Percentiles rank a stretch among this genome's conserved stretches.
These are phyloP conservation scores for Chrysotoxum bicinctum DNA, from an alignment of 2,888 invertebrate genomes.

Conservation along the genomic window DNA sequence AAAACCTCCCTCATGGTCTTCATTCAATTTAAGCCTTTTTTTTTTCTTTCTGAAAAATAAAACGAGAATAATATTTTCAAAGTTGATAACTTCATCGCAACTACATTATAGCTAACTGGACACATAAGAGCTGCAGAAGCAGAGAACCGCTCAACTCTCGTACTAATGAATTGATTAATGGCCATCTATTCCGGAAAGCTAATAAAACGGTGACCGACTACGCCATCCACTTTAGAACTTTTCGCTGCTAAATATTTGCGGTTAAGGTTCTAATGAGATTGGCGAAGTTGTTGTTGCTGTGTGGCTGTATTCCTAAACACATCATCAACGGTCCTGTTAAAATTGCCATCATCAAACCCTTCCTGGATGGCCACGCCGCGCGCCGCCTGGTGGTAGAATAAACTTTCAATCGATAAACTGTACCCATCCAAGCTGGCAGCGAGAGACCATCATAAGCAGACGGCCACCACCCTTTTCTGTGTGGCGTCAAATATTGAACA, in stretches of 20 bases:
- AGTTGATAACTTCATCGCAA: conserved; percentile 29
- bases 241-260: conserved; percentile 53
- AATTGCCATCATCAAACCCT: conserved; percentile 15
- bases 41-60: neutral
- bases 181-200: conserved; percentile 53
- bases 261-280: conserved; percentile 66
- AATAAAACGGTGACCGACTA: conserved; percentile 63
- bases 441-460: neutral
- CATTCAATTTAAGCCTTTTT: neutral
- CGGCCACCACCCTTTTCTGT: neutral
- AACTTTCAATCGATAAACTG: conserved; percentile 29
- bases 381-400: conserved; percentile 27
- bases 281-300: conserved; percentile 44
- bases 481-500: conserved; percentile 56
- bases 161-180: conserved; percentile 62
- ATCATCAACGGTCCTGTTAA: conserved; percentile 50
- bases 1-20: neutral
- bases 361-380: neutral
- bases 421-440: neutral
- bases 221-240: conserved; percentile 35
- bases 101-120: conserved; percentile 3
- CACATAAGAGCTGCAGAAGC: neutral
- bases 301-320: conserved; percentile 25
- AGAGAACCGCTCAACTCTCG: neutral
- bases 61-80: conserved; percentile 2